These are phyloP conservation scores for Diaperis boleti DNA, from an alignment of 2,888 invertebrate species.

Conservation along the genomic window DNA sequence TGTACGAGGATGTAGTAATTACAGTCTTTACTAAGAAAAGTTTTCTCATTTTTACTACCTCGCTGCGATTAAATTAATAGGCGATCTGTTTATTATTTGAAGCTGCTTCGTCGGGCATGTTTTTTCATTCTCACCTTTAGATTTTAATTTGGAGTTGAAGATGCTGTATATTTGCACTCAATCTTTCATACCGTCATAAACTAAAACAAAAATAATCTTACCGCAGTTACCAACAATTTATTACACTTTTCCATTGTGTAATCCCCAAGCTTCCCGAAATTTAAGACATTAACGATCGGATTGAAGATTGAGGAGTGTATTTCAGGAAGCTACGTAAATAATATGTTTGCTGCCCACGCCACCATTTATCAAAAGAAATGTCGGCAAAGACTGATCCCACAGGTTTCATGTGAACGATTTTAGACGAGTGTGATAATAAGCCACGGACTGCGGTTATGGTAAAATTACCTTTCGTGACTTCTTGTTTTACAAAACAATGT, in stretches of 20 bases:
- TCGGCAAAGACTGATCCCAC: not conserved
- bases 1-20: too few species aligned
- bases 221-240: constrained; percentile 15
- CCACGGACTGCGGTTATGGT: not conserved
- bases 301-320: not conserved
- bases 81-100: not conserved
- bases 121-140: constrained; percentile 12
- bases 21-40: too few species aligned
- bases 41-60: too few species aligned
- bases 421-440: not conserved
- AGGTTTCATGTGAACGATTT: not conserved
- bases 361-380: too few species aligned
- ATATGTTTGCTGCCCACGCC: not conserved
- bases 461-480: not conserved
- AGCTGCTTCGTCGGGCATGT: not conserved
- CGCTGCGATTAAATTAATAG: not conserved
- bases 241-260: constrained; percentile 16
- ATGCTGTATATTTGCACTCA: constrained; percentile 9
- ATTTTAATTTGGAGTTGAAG: constrained; percentile 19
- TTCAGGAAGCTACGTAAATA: not conserved
- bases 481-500: constrained; percentile 1
- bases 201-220: constrained; percentile 4
- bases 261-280: constrained; percentile 4
- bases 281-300: constrained; percentile 4
- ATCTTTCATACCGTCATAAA: constrained; percentile 20